Percentiles rank a stretch among this genome's conserved stretches.
These are phyloP conservation scores for Oegoconia quadripuncta DNA, from an alignment of 2,888 invertebrate genomes.

Conservation along the genomic window DNA sequence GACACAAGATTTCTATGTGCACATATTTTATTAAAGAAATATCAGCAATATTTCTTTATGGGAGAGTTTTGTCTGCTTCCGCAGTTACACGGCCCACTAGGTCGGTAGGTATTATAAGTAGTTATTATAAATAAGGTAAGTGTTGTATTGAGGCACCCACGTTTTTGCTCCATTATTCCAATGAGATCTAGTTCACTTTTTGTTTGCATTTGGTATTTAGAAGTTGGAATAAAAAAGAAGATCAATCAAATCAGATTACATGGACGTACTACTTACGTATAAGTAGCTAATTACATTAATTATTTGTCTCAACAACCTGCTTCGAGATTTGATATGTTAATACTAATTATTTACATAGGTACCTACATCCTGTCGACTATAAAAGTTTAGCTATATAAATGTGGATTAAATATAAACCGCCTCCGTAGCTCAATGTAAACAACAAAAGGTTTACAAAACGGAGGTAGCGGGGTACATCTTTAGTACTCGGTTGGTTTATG, in stretches of 20 bases:
- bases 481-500: no score
- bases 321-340: no score
- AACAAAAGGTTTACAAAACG: no score
- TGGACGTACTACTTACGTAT: constrained; percentile 10
- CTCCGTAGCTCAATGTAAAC: no score
- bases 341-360: no score
- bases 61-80: constrained; percentile 37
- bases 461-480: no score
- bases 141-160: no score
- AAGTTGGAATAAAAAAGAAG: constrained; percentile 2
- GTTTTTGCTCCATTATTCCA: constrained; percentile 46
- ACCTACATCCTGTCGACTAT: no score
- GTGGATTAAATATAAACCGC: no score
- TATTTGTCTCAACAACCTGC: background rate
- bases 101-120: constrained; percentile 14
- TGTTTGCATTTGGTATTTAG: constrained; percentile 27
- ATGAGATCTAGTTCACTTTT: constrained; percentile 34
- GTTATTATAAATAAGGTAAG: constrained; percentile 9
- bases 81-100: constrained; percentile 23
- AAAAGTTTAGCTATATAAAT: no score
- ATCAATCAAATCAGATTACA: constrained; percentile 8
- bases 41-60: constrained; percentile 34
- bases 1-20: no score
- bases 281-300: constrained; percentile 6
- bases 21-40: constrained; percentile 23